phyloP scores from a whole-genome alignment of 2,113 vertebrate genomes.

The Sapajus apella region DNA sequence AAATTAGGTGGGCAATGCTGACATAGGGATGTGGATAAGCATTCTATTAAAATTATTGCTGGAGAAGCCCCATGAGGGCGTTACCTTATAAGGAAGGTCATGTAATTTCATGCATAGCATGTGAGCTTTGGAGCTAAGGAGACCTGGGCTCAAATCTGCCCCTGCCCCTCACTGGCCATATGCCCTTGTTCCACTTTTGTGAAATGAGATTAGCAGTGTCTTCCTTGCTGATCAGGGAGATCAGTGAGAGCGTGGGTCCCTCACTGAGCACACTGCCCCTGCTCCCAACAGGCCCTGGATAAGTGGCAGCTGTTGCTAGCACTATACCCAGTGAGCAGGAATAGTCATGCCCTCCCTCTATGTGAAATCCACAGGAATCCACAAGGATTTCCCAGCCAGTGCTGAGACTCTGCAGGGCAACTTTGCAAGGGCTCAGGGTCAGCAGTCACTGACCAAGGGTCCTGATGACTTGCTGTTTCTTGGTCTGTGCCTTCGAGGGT shows the following conservation, averaged over 20 bases:
- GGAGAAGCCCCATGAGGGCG: neutral
- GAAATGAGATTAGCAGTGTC: neutral
- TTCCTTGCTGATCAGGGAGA: neutral
- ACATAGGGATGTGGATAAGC: neutral
- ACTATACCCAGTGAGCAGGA: neutral
- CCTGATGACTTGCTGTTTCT: neutral
- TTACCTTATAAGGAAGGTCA: neutral
- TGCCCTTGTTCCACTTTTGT: neutral
- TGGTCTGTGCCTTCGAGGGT: neutral
- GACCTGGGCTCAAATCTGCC: neutral
- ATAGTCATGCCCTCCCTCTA: neutral
- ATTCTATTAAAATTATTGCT: neutral
- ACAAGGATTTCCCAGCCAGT: neutral
- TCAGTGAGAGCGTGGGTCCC: neutral
- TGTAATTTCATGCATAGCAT: neutral
- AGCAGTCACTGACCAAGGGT: no score
- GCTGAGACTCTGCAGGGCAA: neutral
- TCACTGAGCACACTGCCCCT: neutral
- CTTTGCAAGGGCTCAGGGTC: neutral
- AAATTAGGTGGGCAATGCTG: neutral
- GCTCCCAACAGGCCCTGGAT: neutral
- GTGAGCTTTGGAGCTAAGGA: neutral
- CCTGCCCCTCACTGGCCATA: neutral
- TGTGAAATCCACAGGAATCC: neutral
- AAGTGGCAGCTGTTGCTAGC: neutral